Percentiles rank a stretch among this genome's conserved stretches.
These are phyloP conservation scores for Phenganax subtilis DNA, from an alignment of 92 coral and sea anemone species.

Conservation along the genomic window DNA sequence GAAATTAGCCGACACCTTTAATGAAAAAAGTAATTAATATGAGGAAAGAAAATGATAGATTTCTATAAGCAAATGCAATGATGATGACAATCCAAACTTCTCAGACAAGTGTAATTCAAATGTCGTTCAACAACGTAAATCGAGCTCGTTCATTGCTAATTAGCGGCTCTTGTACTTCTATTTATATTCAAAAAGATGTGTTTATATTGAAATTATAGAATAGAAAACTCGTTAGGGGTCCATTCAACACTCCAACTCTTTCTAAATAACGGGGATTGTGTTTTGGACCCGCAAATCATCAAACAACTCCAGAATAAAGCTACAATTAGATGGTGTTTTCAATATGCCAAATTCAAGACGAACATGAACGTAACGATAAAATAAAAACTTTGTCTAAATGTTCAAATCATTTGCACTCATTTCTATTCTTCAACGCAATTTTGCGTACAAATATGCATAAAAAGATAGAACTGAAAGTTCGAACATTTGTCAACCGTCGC, in stretches of 20 bases:
- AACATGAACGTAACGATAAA: no score
- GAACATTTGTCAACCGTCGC: no score
- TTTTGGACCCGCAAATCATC: neutral
- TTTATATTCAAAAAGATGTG: slow-evolving; percentile 21
- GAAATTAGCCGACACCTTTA: no score
- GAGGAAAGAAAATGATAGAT: neutral
- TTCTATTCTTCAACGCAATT: no score
- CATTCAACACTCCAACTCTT: neutral
- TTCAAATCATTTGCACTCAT: no score
- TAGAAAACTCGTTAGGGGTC: neutral
- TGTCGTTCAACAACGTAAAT: slow-evolving; percentile 7
- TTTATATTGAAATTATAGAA: slow-evolving; percentile 15
- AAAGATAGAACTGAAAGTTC: no score
- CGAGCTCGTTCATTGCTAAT: neutral
- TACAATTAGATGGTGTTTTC: no score
- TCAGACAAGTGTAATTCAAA: neutral
- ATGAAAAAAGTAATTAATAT: neutral
- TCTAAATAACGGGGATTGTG: neutral
- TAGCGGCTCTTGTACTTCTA: neutral
- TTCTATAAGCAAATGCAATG: neutral
- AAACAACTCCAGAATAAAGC: neutral
- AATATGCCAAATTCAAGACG: no score
- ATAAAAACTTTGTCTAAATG: no score
- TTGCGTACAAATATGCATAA: no score
- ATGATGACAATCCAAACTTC: neutral